Evolutionary conservation across 1,140 invertebrate genomes (phyloP).

Genomic region (Stratiolaelaps scimitus): DNA sequence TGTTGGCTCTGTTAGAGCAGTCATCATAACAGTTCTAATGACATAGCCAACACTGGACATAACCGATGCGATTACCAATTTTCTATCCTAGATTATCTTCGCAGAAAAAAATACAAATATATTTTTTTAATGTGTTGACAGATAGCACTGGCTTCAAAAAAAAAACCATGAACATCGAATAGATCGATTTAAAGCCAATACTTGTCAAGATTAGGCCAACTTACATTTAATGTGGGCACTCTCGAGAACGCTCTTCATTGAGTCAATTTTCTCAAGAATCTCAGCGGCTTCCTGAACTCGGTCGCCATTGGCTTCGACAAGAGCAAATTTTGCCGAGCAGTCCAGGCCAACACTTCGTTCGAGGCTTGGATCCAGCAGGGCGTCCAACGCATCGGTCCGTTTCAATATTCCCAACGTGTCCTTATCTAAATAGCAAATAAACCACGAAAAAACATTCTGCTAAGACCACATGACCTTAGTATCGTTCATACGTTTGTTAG

Average conservation of each 20-base stretch:
- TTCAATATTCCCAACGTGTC: conserved; percentile 6
- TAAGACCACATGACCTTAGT: too few species aligned
- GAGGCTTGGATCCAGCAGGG: neutral
- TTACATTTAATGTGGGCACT: conserved; percentile 23
- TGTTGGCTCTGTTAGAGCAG: too few species aligned
- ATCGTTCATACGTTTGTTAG: too few species aligned
- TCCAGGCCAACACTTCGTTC: conserved; percentile 11
- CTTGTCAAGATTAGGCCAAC: neutral
- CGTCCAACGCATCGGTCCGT: conserved; percentile 1
- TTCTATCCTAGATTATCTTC: neutral
- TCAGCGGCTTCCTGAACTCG: conserved; percentile 7
- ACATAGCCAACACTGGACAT: neutral
- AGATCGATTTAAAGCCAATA: too few species aligned
- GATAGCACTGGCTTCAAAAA: too few species aligned
- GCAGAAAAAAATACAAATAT: neutral
- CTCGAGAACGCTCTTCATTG: conserved; percentile 5
- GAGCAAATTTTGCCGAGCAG: conserved; percentile 2
- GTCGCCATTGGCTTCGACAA: conserved; percentile 10
- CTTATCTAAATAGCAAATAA: neutral
- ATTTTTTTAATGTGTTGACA: too few species aligned
- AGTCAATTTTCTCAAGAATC: neutral
- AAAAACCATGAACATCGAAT: too few species aligned
- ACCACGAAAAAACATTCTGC: too few species aligned
- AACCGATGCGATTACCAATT: neutral
- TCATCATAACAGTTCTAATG: too few species aligned